Percentiles rank a stretch among this genome's conserved stretches.
These are phyloP conservation scores for Acanthurus leucopareius DNA, from an alignment of 2,797 vertebrate species.

Conservation along the genomic window DNA sequence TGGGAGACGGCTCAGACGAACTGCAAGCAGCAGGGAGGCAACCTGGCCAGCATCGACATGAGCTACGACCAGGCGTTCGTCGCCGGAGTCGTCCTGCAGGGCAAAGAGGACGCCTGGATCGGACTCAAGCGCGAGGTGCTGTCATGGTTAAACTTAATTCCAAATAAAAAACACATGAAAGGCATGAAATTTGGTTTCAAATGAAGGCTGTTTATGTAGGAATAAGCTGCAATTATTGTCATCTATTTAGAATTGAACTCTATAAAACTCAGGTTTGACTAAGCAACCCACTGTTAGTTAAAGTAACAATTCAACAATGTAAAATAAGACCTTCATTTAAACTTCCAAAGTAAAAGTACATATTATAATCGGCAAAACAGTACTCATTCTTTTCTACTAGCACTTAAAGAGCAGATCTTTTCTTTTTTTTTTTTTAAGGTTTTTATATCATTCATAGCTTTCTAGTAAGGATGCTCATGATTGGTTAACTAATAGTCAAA, in stretches of 20 bases:
- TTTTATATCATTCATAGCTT: no score
- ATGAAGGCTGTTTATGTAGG: not conserved
- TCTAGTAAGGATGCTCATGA: no score
- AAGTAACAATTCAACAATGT: no score
- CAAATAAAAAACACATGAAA: not conserved
- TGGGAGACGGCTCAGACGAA: constrained; percentile 80
- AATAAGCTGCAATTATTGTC: not conserved
- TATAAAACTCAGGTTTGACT: not conserved
- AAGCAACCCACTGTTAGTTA: not conserved
- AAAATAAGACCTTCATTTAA: no score
- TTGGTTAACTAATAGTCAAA: no score
- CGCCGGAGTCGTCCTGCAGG: constrained; percentile 80
- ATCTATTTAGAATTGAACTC: not conserved
- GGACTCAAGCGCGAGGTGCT: constrained; percentile 82
- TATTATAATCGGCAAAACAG: no score
- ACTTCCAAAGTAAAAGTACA: no score
- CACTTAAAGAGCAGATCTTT: no score
- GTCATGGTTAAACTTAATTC: not conserved
- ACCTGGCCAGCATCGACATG: constrained; percentile 87
- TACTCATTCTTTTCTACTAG: no score
- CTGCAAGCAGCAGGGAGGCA: constrained; percentile 73
- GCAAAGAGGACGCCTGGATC: constrained; percentile 83
- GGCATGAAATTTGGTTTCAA: no score
- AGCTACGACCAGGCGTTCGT: constrained; percentile 89
- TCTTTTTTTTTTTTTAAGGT: no score